Conservation (phyloP, 2,888 invertebrate genomes). For the Terebella lapidaria region DNA sequence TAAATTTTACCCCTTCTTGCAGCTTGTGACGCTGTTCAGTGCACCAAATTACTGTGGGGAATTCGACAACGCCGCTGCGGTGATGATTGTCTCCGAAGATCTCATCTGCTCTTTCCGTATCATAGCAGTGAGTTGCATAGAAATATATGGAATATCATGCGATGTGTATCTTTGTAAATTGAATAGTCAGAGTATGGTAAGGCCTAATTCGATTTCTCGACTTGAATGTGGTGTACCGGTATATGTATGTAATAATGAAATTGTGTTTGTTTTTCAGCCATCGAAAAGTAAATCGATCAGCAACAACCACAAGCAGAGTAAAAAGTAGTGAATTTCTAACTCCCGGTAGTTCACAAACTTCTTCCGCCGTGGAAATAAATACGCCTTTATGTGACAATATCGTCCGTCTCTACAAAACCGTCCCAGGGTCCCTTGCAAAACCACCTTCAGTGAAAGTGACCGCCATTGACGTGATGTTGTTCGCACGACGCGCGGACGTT, state of each 20-base stretch:
- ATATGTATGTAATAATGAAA: neutral
- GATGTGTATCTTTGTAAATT: too few species aligned
- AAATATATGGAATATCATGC: neutral
- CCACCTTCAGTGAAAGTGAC: too few species aligned
- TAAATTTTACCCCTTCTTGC: too few species aligned
- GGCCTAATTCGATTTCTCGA: neutral
- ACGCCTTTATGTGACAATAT: too few species aligned
- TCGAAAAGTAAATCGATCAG: slow-evolving; percentile 13
- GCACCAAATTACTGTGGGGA: slow-evolving; percentile 61
- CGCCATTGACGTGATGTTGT: too few species aligned
- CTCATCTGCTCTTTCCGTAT: slow-evolving; percentile 58
- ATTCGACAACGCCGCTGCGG: slow-evolving; percentile 60
- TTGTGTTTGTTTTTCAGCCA: slow-evolving; percentile 10
- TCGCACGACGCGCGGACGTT: too few species aligned
- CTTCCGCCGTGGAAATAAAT: too few species aligned
- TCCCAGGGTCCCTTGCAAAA: too few species aligned
- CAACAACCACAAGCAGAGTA: slow-evolving; percentile 10
- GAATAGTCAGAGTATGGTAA: too few species aligned
- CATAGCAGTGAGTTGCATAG: slow-evolving; percentile 5
- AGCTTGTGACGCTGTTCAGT: slow-evolving; percentile 59
- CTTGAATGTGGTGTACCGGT: neutral
- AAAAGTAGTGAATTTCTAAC: slow-evolving; percentile 6
- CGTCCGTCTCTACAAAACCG: too few species aligned
- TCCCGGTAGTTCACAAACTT: too few species aligned
- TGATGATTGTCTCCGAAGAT: slow-evolving; percentile 57